Evolutionary conservation across 1,140 invertebrate genomes (phyloP), one percentile per base, ranked within the genome.

Genomic region (Cotesia vestalis): DNA sequence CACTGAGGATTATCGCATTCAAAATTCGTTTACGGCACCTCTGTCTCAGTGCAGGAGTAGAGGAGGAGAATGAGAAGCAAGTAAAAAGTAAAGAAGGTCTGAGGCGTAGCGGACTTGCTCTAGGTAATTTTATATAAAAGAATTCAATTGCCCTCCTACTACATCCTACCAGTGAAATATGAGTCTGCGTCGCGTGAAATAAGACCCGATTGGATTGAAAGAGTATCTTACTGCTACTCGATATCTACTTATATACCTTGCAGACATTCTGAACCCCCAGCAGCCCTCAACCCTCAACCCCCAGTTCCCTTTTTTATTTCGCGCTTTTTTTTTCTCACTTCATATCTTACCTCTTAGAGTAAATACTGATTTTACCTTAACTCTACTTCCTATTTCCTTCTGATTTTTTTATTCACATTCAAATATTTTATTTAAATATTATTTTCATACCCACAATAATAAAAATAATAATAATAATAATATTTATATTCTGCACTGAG

Each of bases 181-280:
- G 80, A 83, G 81, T 77, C 81, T 80, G 75, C 71, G 75, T 76
- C 73, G 74, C 71, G 79, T 80, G 79, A 83, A 82, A 83, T 81
- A 82, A 80, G 78, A 81, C 75, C 78, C 81, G 80, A 81, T 81
- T 81, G 78, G 75, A 83, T 83, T 79, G 81, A 80, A 81, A 80
- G 80, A 78, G 79, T 82, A 81, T 79, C 79, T 80, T 75, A 71
- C 71, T 74, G 73, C 78, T 72, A 78, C 77, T 81, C 77, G 79
- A 78, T 79, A 81, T 80, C 78, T 81, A 82, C 79, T 81, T 79
- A 81, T 80, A 78, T 71, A 71, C 66, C 36, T 62, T 55, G 51
- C 55, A 40, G 73, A 68, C 69, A 70, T 69, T 74, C 62, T 70
- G 27, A 27, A 27, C 27, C 27, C 27, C 27, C 27, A 27, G 27